Base-by-base conservation (phyloP, 2,797 vertebrate genomes). In the Eospalax fontanierii region DNA sequence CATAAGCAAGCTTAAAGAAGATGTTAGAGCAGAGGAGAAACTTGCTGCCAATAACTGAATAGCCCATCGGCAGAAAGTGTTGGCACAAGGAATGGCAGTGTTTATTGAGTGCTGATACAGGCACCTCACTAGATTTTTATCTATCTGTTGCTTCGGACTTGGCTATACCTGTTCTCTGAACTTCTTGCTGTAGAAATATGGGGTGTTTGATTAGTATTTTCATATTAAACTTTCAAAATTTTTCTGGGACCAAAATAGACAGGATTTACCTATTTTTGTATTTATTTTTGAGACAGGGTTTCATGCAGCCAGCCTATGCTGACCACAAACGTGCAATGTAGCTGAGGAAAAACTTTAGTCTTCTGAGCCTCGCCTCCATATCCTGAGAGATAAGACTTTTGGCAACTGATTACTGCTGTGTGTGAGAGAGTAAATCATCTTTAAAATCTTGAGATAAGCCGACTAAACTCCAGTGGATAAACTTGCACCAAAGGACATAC, bases 161-260 rank as follows among this genome's bases (percentile, higher is more conserved):
- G 24, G 35, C 28, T 54, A 0, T 40, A 1, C 6, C 10, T 87
- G 9, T 61, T 80, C 83, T 68, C 28, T 71, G 3, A 74, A 79
- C 74, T 76, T 75, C n/a, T 43, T 73, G 28, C 30, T 86, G 1
- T 15, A 68, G 30, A 33, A 87, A 61, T 38, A 11, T 82, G 35
- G 66, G 9, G 30, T 35, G 66, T 96, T 93, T 76, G 24, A 73
- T 92, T 59, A 90, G 2, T 65, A 70, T 79, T 78, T 83, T n/a
- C 5, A 24, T 83, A 87, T 91, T 66, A 80, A 89, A 57, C 19
- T 57, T 94, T 46, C 65, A 79, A 30, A 40, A 87, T 90, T 57
- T 95, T 79, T 74, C 43, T 85, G 59, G 66, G 10, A 87, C 43
- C 2, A 74, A 57, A 71, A 87, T 2, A 24, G 35, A 63, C 4